A percentile compares a stretch with the other conserved stretches of the same genome.
These are phyloP conservation scores for Bungarus multicinctus DNA, from an alignment of 2,113 vertebrate species.

Conservation along the genomic window DNA sequence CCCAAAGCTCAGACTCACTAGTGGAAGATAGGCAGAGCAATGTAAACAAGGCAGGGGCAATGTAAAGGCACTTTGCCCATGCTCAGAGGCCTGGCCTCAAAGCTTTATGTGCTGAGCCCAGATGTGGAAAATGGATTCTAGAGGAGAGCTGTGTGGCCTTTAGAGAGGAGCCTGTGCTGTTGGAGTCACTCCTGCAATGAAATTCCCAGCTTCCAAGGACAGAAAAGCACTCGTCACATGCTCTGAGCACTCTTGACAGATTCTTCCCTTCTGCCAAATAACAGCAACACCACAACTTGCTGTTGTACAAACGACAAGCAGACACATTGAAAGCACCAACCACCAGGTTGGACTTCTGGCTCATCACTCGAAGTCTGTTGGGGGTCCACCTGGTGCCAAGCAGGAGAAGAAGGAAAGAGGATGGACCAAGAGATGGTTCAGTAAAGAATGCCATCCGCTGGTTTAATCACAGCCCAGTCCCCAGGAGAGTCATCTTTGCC, in stretches of 20 bases:
- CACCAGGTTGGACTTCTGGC: rapidly evolving
- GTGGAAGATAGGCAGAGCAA: background rate
- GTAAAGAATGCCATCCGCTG: background rate
- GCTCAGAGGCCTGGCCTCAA: background rate
- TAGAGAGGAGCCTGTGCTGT: background rate
- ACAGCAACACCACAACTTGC: background rate
- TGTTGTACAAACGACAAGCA: background rate
- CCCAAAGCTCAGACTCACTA: background rate
- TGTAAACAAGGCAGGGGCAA: background rate
- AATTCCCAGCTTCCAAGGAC: background rate
- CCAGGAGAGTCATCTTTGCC: background rate
- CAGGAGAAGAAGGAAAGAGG: too few relatives aligned
- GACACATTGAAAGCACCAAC: background rate
- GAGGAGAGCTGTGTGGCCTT: background rate
- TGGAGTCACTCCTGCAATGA: background rate
- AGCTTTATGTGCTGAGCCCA: background rate
- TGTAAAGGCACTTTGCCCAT: background rate
- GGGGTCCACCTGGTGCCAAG: background rate
- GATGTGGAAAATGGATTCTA: background rate
- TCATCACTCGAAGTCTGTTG: background rate
- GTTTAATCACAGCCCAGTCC: background rate
- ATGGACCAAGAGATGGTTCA: background rate
- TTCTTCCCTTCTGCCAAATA: background rate
- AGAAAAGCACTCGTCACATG: background rate
- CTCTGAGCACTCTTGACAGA: background rate